These are phyloP conservation scores for Aurelia coerulea DNA, from an alignment of 30 jellyfish, hydroid and myxozoan species.

Conservation along the genomic window DNA sequence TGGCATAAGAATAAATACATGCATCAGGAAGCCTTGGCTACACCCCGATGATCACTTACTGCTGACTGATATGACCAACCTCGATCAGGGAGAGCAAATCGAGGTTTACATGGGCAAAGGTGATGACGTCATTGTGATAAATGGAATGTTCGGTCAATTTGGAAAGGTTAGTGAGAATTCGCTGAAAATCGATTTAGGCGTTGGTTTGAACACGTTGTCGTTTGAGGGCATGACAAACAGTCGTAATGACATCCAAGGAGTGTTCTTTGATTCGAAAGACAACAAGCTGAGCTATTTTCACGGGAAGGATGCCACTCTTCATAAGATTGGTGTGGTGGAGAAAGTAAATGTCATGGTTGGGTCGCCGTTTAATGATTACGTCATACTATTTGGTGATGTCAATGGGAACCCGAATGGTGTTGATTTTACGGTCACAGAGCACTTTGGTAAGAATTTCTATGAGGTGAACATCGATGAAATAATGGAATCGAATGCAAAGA, in stretches of 20 bases:
- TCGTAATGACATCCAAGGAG: constrained; percentile 53
- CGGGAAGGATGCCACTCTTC: constrained; percentile 46
- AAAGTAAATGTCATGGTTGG: constrained; percentile 51
- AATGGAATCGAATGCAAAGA: constrained; percentile 1
- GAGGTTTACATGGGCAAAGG: constrained; percentile 63
- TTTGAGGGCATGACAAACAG: constrained; percentile 57
- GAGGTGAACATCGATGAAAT: constrained; percentile 54
- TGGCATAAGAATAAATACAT: constrained; percentile 56
- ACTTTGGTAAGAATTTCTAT: constrained; percentile 54
- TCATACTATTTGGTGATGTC: constrained; percentile 45
- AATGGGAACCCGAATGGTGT: constrained; percentile 57
- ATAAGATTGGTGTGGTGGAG: constrained; percentile 41
- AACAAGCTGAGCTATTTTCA: constrained; percentile 60
- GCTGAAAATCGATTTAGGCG: constrained; percentile 49
- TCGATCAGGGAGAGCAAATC: constrained; percentile 62
- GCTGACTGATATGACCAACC: constrained; percentile 58
- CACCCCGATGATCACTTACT: constrained; percentile 65
- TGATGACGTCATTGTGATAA: constrained; percentile 54
- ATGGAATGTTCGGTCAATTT: constrained; percentile 58
- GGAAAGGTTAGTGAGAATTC: constrained; percentile 15
- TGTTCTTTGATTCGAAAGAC: constrained; percentile 60
- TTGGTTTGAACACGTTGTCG: constrained; percentile 56
- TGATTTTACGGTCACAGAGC: constrained; percentile 56
- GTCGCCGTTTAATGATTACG: constrained; percentile 64
- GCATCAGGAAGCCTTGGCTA: constrained; percentile 47